Conservation (phyloP, 37 sponge, comb jelly and placozoan species). For the Hexactinellida sp. region DNA sequence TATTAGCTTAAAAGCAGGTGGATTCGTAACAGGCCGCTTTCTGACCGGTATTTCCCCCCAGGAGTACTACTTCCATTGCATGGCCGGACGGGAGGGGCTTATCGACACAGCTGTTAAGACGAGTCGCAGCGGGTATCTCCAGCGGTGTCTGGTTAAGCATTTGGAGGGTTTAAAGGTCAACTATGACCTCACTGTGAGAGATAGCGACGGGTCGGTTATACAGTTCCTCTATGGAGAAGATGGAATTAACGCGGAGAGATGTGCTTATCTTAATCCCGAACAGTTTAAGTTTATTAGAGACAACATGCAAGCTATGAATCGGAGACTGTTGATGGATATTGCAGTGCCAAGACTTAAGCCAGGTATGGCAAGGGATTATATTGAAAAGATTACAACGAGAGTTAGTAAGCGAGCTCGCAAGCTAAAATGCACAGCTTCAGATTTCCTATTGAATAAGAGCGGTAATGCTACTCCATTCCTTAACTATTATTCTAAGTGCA, state of each 20-base stretch:
- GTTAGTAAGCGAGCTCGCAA: not conserved
- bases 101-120: constrained; percentile 99
- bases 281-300: constrained; percentile 58
- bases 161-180: constrained; percentile 69
- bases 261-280: constrained; percentile 33
- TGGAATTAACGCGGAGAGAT: constrained; percentile 69
- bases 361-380: not conserved
- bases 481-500: not conserved
- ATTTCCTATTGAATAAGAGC: not conserved
- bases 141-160: constrained; percentile 93
- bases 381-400: not conserved
- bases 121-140: constrained; percentile 95
- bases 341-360: not conserved
- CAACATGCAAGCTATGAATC: constrained; percentile 25
- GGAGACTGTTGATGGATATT: not conserved
- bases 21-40: constrained; percentile 81
- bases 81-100: constrained; percentile 98
- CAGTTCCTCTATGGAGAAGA: constrained; percentile 96
- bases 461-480: not conserved
- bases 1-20: constrained; percentile 68
- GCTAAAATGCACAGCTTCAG: not conserved
- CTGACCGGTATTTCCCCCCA: constrained; percentile 90
- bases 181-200: constrained; percentile 90
- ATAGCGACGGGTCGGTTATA: constrained; percentile 87
- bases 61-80: constrained; percentile 93